Percentiles rank a stretch among this genome's conserved stretches.
These are phyloP conservation scores for Elysia crispata DNA, from an alignment of 2,888 invertebrate genomes.

Conservation along the genomic window DNA sequence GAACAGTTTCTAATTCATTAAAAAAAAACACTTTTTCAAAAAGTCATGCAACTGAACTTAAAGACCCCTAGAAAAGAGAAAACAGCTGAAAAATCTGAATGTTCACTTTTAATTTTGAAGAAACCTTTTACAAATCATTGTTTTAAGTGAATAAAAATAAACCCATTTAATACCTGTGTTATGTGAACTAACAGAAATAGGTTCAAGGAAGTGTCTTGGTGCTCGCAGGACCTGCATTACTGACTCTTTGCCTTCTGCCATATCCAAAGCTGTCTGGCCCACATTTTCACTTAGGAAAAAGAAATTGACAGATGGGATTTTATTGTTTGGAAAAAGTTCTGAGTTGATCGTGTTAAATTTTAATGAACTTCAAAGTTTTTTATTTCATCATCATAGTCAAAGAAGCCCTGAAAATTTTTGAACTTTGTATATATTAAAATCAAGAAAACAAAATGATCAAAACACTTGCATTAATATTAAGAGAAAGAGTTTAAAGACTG, in stretches of 20 bases:
- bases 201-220: conserved; percentile 41
- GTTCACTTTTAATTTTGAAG: not conserved
- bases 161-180: too few species aligned
- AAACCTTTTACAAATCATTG: not conserved
- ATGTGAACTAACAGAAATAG: conserved; percentile 37
- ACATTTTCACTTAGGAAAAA: conserved; percentile 74
- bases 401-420: not conserved
- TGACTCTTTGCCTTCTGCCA: conserved; percentile 76
- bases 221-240: conserved; percentile 65
- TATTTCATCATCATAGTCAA: not conserved
- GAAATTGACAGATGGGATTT: conserved; percentile 10
- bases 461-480: not conserved
- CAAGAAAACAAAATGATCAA: not conserved
- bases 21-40: too few species aligned
- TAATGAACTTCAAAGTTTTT: not conserved
- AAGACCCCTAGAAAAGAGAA: not conserved
- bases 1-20: too few species aligned
- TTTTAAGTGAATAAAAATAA: too few species aligned
- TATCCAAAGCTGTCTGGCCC: conserved; percentile 76
- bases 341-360: not conserved
- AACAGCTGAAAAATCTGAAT: not conserved
- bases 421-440: not conserved
- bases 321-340: not conserved
- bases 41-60: too few species aligned
- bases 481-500: too few species aligned